phyloP scores from a whole-genome alignment of 2,797 vertebrate species.

The Holocentrus rufus region DNA sequence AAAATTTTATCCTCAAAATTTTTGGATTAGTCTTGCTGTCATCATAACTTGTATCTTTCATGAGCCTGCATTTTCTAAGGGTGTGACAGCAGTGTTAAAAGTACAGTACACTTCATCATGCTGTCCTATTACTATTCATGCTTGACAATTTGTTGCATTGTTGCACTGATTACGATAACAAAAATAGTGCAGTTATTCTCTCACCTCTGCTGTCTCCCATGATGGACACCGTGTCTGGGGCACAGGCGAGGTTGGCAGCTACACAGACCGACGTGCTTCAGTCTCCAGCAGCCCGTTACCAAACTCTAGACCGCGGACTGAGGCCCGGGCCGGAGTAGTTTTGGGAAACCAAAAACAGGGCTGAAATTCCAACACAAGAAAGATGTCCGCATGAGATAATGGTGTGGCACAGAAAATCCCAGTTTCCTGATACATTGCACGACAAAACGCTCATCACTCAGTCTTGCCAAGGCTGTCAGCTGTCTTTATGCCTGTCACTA shows the following conservation, averaged over 20 bases:
- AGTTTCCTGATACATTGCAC: accelerated
- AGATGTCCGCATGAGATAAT: constrained; percentile 28
- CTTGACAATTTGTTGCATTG: background rate
- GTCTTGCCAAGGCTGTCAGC: accelerated
- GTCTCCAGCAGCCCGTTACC: constrained; percentile 58
- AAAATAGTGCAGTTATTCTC: constrained; percentile 31
- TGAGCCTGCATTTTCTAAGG: background rate
- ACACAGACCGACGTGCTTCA: constrained; percentile 49
- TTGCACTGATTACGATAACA: background rate
- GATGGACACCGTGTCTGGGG: constrained; percentile 54
- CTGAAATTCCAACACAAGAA: constrained; percentile 72
- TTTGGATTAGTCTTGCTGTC: too few species aligned
- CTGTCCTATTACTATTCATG: background rate
- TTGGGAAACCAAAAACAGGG: constrained; percentile 74
- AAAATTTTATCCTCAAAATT: too few species aligned
- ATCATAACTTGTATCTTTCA: too few species aligned
- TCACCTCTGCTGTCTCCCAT: constrained; percentile 87
- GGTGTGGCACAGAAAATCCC: background rate
- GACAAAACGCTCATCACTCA: accelerated
- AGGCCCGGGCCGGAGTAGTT: constrained; percentile 81
- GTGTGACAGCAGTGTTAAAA: too few species aligned
- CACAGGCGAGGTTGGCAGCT: constrained; percentile 42
- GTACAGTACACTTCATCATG: background rate
- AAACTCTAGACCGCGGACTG: constrained; percentile 85
- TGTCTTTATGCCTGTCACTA: background rate